phyloP scores from a whole-genome alignment of 30 jellyfish, hydroid and myxozoan genomes.

The Nemopilema nomurai region DNA sequence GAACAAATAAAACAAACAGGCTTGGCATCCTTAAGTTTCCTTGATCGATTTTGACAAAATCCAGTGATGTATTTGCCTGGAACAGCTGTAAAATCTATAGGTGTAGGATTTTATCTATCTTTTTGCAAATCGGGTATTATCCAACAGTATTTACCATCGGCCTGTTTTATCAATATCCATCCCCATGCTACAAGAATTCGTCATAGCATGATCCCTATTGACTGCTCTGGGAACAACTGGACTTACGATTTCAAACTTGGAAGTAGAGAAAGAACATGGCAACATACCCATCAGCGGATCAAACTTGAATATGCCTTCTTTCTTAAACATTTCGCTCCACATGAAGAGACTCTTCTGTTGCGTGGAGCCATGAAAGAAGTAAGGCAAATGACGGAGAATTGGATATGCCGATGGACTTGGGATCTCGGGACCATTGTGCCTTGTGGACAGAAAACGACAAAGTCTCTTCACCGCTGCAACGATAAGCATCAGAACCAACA shows the following conservation, averaged over 20 bases:
- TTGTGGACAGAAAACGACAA: not conserved
- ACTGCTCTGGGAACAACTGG: not conserved
- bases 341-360: constrained; percentile 4
- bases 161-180: too few species aligned
- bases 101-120: too few species aligned
- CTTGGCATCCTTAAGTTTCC: too few species aligned
- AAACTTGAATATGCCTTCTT: constrained; percentile 39
- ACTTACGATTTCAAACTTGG: not conserved
- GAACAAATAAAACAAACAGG: too few species aligned
- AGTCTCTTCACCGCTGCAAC: constrained; percentile 16
- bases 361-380: constrained; percentile 3
- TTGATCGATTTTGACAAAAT: too few species aligned
- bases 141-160: too few species aligned
- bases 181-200: too few species aligned
- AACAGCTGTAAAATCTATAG: too few species aligned
- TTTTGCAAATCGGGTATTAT: too few species aligned
- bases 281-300: constrained; percentile 40
- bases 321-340: constrained; percentile 41
- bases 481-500: constrained; percentile 10
- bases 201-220: not conserved
- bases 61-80: too few species aligned
- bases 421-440: not conserved
- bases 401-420: constrained; percentile 71
- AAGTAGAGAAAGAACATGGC: not conserved
- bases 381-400: constrained; percentile 53